Percentiles rank a stretch among this genome's conserved stretches.
Conservation (phyloP, 2,797 vertebrate species). For the Halcyon badia region DNA sequence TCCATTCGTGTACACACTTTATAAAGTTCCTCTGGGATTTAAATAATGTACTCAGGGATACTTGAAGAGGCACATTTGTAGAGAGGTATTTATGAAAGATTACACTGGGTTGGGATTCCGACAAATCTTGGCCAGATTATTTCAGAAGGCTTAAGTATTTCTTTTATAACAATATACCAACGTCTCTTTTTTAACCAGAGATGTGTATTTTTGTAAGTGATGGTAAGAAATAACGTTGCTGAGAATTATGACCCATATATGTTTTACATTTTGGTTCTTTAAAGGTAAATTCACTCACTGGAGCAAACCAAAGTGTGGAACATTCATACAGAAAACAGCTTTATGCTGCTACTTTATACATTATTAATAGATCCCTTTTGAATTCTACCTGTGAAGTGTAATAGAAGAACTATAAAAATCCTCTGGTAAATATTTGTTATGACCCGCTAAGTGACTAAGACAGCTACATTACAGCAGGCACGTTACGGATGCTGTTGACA, state of each 20-base stretch:
- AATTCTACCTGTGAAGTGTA: slow-evolving; percentile 24
- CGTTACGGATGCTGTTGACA: not conserved
- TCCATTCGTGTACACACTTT: not conserved
- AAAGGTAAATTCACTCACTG: slow-evolving; percentile 9
- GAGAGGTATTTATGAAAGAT: slow-evolving; percentile 19
- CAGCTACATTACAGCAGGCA: not conserved
- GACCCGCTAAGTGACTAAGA: not conserved
- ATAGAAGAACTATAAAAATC: slow-evolving; percentile 33
- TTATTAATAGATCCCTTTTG: slow-evolving; percentile 35
- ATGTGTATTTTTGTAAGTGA: not conserved
- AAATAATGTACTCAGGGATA: slow-evolving; percentile 29
- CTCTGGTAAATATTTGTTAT: not conserved
- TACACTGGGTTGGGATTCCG: not conserved
- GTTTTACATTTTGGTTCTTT: not conserved
- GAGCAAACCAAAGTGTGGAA: not conserved
- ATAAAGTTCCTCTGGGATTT: slow-evolving; percentile 31
- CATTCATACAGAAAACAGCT: not conserved
- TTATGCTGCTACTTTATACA: slow-evolving; percentile 6
- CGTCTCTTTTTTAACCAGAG: not conserved
- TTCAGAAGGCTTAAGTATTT: not conserved
- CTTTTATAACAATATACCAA: not conserved
- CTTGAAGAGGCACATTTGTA: slow-evolving; percentile 17
- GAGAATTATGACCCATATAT: not conserved
- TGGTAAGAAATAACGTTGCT: not conserved
- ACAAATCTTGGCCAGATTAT: not conserved